A percentile compares a stretch with the other conserved stretches of the same genome.
Conservation (phyloP, 2,888 invertebrate species). For the Andrena trimmerana region DNA sequence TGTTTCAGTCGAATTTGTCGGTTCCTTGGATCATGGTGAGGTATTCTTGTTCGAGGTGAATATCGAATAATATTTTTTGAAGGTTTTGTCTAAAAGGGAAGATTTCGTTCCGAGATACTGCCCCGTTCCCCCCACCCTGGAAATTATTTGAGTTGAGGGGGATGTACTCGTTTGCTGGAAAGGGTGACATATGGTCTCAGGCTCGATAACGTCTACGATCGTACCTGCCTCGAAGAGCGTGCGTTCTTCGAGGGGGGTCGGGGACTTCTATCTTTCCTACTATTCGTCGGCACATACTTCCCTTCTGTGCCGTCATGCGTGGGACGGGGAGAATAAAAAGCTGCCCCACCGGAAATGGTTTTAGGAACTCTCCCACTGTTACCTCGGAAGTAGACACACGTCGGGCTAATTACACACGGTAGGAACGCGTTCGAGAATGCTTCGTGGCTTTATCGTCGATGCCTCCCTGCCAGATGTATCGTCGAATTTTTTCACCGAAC, state of each 20-base stretch:
- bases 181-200: constrained; percentile 69
- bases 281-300: constrained; percentile 72
- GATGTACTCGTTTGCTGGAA: constrained; percentile 40
- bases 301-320: constrained; percentile 80
- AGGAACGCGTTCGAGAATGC: constrained; percentile 64
- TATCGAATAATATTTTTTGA: constrained; percentile 1
- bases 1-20: too few relatives aligned
- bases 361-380: constrained; percentile 75
- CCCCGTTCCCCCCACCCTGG: constrained; percentile 13
- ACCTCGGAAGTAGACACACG: constrained; percentile 79
- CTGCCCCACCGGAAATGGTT: constrained; percentile 81
- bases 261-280: constrained; percentile 65
- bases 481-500: background rate
- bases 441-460: constrained; percentile 13
- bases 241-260: constrained; percentile 80
- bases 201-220: constrained; percentile 70
- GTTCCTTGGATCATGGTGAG: background rate
- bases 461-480: constrained; percentile 15
- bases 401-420: constrained; percentile 80
- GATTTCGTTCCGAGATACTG: constrained; percentile 50
- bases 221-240: constrained; percentile 71
- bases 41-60: background rate
- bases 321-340: constrained; percentile 76
- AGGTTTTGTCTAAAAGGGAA: constrained; percentile 33
- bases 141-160: constrained; percentile 57